phyloP scores from a whole-genome alignment of 2,888 invertebrate species.

The Napeogenes sylphis region DNA sequence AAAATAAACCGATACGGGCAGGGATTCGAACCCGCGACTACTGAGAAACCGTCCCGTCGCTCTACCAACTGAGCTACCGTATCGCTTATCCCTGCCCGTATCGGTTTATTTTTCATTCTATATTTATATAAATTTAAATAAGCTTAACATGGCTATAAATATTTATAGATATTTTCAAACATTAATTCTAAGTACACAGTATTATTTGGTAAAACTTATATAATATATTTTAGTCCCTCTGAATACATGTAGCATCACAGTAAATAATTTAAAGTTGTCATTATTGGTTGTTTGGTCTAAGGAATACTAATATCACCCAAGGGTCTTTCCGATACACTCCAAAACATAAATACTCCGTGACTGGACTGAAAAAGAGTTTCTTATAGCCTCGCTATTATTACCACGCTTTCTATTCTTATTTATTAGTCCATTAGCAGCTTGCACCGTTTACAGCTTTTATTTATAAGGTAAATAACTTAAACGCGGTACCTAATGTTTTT shows the following conservation, averaged over 20 bases:
- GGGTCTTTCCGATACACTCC: conserved; percentile 22
- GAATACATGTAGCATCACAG: not conserved
- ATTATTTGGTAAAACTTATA: not conserved
- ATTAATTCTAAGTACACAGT: not conserved
- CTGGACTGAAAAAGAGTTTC: conserved; percentile 23
- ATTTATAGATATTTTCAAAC: too few relatives aligned
- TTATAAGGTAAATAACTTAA: conserved; percentile 8
- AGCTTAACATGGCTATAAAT: too few relatives aligned
- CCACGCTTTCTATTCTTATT: conserved; percentile 26
- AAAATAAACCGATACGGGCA: too few relatives aligned
- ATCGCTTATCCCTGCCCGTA: too few relatives aligned
- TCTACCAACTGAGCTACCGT: too few relatives aligned
- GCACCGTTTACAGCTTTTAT: conserved; percentile 14
- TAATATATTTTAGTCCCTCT: too few relatives aligned
- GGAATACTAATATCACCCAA: conserved; percentile 21
- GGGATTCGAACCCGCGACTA: too few relatives aligned
- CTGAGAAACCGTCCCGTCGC: too few relatives aligned
- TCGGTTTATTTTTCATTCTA: too few relatives aligned
- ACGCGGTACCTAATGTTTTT: not conserved
- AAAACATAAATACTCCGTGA: conserved; percentile 30
- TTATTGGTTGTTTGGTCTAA: conserved; percentile 10
- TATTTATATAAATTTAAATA: too few relatives aligned
- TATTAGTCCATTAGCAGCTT: conserved; percentile 27
- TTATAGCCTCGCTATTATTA: conserved; percentile 22
- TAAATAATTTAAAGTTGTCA: conserved; percentile 13